A percentile compares a stretch with the other conserved stretches of the same genome.
These are phyloP conservation scores for Carassius carassius DNA, from an alignment of 2,113 vertebrate genomes.

Conservation along the genomic window DNA sequence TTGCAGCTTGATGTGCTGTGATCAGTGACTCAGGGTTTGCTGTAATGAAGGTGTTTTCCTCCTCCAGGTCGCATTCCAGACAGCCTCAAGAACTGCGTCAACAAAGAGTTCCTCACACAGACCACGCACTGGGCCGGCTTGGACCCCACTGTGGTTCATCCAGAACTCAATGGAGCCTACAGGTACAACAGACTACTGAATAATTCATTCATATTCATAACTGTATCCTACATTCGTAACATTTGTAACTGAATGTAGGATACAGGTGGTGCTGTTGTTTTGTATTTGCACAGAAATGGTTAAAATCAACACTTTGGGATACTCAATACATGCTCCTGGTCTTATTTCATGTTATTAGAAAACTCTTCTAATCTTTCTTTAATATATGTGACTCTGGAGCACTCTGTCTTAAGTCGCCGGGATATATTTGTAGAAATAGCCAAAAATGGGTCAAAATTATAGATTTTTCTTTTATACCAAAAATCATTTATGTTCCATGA, in stretches of 20 bases:
- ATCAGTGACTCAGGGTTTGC: neutral
- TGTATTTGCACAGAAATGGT: neutral
- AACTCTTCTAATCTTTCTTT: neutral
- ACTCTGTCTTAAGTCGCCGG: neutral
- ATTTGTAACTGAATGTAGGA: neutral
- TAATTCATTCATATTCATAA: neutral
- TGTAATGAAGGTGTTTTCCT: neutral
- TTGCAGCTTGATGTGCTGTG: slow-evolving; percentile 13
- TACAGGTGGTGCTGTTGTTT: neutral
- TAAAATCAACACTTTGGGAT: neutral
- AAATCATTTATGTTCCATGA: too few species aligned
- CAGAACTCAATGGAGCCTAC: slow-evolving; percentile 96
- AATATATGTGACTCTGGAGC: neutral
- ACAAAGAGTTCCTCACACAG: slow-evolving; percentile 96
- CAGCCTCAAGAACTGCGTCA: slow-evolving; percentile 98
- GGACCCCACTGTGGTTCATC: slow-evolving; percentile 89
- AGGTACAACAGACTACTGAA: slow-evolving; percentile 76
- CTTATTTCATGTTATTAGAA: neutral
- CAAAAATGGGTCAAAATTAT: too few species aligned
- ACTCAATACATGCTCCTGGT: neutral
- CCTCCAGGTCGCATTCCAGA: slow-evolving; percentile 93
- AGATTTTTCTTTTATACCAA: too few species aligned
- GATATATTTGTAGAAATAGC: too few species aligned
- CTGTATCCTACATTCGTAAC: too few species aligned
- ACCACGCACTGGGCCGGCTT: slow-evolving; percentile 96